These are phyloP conservation scores for Volucella inflata DNA, from an alignment of 2,888 invertebrate species.

Conservation along the genomic window DNA sequence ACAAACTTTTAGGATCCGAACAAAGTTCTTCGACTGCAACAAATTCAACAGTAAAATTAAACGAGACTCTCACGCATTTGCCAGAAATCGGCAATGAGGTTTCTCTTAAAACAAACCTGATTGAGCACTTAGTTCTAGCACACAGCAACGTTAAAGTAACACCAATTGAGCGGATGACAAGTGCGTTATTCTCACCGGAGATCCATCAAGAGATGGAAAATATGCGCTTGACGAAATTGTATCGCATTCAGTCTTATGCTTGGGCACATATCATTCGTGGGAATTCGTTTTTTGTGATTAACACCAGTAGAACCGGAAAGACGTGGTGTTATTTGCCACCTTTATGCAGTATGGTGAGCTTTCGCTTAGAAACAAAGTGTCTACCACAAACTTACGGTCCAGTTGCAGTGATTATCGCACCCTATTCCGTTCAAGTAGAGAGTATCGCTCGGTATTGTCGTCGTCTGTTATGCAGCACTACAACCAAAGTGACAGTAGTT, in stretches of 20 bases:
- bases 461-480: conserved; percentile 83
- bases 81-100: conserved; percentile 54
- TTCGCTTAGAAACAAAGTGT: conserved; percentile 68
- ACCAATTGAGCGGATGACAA: conserved; percentile 76
- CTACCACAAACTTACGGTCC: conserved; percentile 85
- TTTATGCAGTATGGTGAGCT: conserved; percentile 86
- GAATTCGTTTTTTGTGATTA: conserved; percentile 87
- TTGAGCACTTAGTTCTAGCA: conserved; percentile 78
- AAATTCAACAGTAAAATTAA: not conserved
- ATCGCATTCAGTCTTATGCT: conserved; percentile 86
- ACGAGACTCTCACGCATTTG: conserved; percentile 5
- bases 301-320: conserved; percentile 87
- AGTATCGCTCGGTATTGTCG: conserved; percentile 83
- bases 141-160: conserved; percentile 77
- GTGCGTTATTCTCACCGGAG: conserved; percentile 78
- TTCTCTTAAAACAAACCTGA: conserved; percentile 61
- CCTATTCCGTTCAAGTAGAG: conserved; percentile 86
- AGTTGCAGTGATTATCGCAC: conserved; percentile 87
- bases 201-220: conserved; percentile 78
- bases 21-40: not conserved
- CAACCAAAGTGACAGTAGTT: conserved; percentile 82
- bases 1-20: not conserved
- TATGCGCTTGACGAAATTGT: conserved; percentile 79
- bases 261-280: conserved; percentile 89
- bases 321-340: conserved; percentile 89